Evolutionary conservation across 2,113 vertebrate species (phyloP).

Genomic region (Conger conger): DNA sequence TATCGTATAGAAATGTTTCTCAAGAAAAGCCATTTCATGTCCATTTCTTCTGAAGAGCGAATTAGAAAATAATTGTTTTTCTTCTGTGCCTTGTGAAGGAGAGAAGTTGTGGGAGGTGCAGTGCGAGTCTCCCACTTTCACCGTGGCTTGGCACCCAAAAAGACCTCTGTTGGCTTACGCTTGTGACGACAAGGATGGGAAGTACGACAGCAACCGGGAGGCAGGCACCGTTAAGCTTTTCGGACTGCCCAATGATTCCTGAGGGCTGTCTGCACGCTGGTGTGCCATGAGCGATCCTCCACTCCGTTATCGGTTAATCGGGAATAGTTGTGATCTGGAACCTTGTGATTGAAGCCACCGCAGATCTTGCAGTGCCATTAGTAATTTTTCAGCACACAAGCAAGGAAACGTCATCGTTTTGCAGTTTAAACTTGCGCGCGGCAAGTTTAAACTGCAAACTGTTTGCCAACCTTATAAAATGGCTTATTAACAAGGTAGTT

Average conservation of each 20-base stretch:
- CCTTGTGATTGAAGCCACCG: not conserved
- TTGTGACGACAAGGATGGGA: conserved; percentile 97
- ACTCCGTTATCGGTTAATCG: not conserved
- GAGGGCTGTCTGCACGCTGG: conserved; percentile 39
- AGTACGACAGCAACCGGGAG: conserved; percentile 95
- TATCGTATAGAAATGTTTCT: not conserved
- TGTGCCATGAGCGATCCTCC: not conserved
- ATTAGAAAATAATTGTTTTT: not conserved
- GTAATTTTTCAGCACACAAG: not conserved
- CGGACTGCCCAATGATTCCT: conserved; percentile 93
- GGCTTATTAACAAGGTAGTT: not conserved
- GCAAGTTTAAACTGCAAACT: too few species aligned
- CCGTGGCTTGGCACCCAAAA: conserved; percentile 97
- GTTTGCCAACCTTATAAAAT: not conserved
- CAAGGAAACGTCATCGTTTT: not conserved
- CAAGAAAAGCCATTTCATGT: not conserved
- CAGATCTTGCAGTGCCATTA: not conserved
- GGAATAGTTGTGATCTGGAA: not conserved
- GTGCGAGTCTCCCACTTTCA: conserved; percentile 97
- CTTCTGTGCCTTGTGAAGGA: conserved; percentile 60
- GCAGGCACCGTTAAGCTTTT: conserved; percentile 98
- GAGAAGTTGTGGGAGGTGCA: conserved; percentile 99
- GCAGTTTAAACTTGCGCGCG: not conserved
- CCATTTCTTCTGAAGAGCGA: not conserved
- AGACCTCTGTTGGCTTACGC: conserved; percentile 91